Conservation (phyloP, 1,140 invertebrate species). For the Cotesia typhae region DNA sequence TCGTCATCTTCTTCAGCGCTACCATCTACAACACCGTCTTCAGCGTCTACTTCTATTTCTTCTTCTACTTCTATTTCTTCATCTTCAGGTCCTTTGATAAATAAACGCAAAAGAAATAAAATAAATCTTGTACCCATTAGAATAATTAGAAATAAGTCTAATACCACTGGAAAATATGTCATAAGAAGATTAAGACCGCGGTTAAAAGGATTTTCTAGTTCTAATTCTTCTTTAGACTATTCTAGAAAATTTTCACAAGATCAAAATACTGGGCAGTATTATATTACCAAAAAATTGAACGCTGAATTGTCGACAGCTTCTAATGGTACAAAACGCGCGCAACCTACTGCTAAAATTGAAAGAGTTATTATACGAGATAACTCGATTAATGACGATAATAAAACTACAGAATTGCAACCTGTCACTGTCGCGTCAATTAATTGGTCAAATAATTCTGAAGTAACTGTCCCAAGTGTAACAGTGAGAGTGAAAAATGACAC, state of each 20-base stretch:
- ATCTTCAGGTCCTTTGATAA: background rate
- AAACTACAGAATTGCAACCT: background rate
- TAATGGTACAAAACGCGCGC: background rate
- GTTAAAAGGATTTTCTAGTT: background rate
- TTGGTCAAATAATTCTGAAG: background rate
- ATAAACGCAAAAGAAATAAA: constrained; percentile 7
- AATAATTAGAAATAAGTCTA: background rate
- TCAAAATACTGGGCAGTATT: constrained; percentile 23
- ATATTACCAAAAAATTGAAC: constrained; percentile 32
- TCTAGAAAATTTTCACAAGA: constrained; percentile 10
- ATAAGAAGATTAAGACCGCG: constrained; percentile 9
- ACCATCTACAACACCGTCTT: no score
- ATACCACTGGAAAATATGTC: background rate
- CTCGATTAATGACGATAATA: background rate
- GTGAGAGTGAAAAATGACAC: constrained; percentile 6
- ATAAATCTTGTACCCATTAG: constrained; percentile 8
- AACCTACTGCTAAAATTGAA: constrained; percentile 26
- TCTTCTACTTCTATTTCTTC: no score
- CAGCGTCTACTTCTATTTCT: no score
- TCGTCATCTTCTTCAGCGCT: no score
- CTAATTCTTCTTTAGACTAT: constrained; percentile 4
- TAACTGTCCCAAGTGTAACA: background rate
- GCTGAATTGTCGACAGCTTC: constrained; percentile 5
- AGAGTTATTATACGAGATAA: constrained; percentile 11
- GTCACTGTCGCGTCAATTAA: background rate